Evolutionary conservation across 2,888 invertebrate species (phyloP).

Genomic region (Ophioninae sp.): DNA sequence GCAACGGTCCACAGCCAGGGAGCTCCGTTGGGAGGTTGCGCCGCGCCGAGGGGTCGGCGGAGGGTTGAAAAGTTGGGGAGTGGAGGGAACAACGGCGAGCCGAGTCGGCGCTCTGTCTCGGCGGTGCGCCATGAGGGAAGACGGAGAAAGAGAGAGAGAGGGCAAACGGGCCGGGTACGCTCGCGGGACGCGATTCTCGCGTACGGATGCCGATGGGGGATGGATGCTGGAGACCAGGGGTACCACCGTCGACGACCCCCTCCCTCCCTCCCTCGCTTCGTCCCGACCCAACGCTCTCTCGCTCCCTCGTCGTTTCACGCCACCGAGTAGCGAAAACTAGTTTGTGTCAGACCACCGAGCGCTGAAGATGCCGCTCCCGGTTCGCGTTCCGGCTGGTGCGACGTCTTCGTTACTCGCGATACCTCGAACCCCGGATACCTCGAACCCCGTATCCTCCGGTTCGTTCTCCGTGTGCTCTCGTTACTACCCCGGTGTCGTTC

Average conservation of each 20-base stretch:
- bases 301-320: conserved; percentile 71
- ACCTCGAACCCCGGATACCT: conserved; percentile 46
- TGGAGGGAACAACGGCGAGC: conserved; percentile 56
- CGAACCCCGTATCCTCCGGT: conserved; percentile 22
- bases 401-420: conserved; percentile 57
- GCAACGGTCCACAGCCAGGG: conserved; percentile 22
- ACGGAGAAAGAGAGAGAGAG: conserved; percentile 46
- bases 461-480: conserved; percentile 46
- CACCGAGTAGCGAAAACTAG: conserved; percentile 75
- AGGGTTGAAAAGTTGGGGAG: conserved; percentile 44
- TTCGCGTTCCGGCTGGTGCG: conserved; percentile 72
- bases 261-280: conserved; percentile 31
- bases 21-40: conserved; percentile 9
- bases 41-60: conserved; percentile 12
- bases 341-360: conserved; percentile 80
- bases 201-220: conserved; percentile 60
- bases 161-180: conserved; percentile 30
- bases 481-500: conserved; percentile 35
- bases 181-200: conserved; percentile 53
- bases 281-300: conserved; percentile 28
- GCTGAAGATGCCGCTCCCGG: conserved; percentile 78
- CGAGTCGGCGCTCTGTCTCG: conserved; percentile 67
- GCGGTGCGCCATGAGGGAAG: conserved; percentile 51
- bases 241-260: conserved; percentile 49
- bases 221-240: conserved; percentile 64